Conservation (phyloP, 2,888 invertebrate genomes). For the Noctua comes region DNA sequence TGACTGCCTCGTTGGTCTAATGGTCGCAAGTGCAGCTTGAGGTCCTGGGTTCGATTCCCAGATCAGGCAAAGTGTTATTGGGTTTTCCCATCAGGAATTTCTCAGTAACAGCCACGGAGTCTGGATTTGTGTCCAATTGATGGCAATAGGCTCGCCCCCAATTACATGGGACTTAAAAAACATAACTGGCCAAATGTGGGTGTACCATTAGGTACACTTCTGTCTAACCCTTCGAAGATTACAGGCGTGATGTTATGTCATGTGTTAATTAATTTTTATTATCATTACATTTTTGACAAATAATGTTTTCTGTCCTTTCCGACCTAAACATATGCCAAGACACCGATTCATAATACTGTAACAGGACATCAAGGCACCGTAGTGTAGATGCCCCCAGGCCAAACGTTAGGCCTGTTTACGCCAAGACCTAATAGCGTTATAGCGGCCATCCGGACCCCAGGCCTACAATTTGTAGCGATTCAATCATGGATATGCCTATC, state of each 20-base stretch:
- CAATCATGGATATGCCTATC: constrained; percentile 73
- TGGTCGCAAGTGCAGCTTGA: not conserved
- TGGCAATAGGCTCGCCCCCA: too few relatives aligned
- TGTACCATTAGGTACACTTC: too few relatives aligned
- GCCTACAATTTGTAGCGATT: constrained; percentile 79
- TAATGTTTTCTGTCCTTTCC: too few relatives aligned
- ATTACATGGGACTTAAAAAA: too few relatives aligned
- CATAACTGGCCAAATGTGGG: too few relatives aligned
- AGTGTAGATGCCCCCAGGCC: constrained; percentile 65
- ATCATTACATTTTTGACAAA: not conserved
- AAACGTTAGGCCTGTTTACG: constrained; percentile 72
- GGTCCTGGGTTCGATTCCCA: not conserved
- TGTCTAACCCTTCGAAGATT: not conserved
- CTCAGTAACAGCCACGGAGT: too few relatives aligned
- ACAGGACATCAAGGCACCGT: constrained; percentile 39
- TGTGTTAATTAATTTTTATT: too few relatives aligned
- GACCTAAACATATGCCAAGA: not conserved
- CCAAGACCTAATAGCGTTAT: constrained; percentile 69
- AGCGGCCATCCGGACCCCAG: constrained; percentile 59
- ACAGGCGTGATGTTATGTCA: too few relatives aligned
- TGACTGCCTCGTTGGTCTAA: not conserved
- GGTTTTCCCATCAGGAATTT: too few relatives aligned
- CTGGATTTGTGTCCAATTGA: too few relatives aligned
- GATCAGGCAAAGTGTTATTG: not conserved
- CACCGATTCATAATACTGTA: constrained; percentile 29